Conservation (phyloP, 1,140 invertebrate genomes). For the Halesus radiatus region DNA sequence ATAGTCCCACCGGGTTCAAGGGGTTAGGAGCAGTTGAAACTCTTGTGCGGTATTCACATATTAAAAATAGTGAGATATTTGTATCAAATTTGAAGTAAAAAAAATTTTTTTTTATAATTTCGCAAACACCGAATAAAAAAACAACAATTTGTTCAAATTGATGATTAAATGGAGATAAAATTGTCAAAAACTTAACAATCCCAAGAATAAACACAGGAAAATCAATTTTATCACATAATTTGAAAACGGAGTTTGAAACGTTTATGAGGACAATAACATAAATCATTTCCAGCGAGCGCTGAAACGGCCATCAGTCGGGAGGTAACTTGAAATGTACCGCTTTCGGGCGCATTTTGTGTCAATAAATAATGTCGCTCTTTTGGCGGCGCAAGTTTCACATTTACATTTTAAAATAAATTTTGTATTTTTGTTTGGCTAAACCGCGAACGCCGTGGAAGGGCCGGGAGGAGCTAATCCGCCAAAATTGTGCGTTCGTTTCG, state of each 20-base stretch:
- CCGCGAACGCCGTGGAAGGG: background rate
- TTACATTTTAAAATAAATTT: conserved; percentile 29
- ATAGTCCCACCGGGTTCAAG: no score
- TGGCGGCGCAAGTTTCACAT: conserved; percentile 18
- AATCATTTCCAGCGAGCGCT: background rate
- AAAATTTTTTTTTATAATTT: no score
- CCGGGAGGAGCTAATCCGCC: no score
- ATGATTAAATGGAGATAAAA: no score
- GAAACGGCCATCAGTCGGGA: background rate
- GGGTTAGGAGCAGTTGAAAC: no score
- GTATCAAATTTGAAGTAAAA: no score
- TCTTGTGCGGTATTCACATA: no score
- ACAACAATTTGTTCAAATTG: no score
- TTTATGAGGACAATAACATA: conserved; percentile 13
- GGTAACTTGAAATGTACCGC: conserved; percentile 10
- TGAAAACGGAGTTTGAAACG: conserved; percentile 2
- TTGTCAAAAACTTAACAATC: background rate
- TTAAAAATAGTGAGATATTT: no score
- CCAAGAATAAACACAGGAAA: background rate
- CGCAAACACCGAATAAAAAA: no score
- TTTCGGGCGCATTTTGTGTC: conserved; percentile 6
- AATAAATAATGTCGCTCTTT: conserved; percentile 29
- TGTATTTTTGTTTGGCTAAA: conserved; percentile 2
- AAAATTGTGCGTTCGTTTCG: no score
- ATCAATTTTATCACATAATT: conserved; percentile 3